Conservation (phyloP, 2,797 vertebrate species). For the Peromyscus eremicus region DNA sequence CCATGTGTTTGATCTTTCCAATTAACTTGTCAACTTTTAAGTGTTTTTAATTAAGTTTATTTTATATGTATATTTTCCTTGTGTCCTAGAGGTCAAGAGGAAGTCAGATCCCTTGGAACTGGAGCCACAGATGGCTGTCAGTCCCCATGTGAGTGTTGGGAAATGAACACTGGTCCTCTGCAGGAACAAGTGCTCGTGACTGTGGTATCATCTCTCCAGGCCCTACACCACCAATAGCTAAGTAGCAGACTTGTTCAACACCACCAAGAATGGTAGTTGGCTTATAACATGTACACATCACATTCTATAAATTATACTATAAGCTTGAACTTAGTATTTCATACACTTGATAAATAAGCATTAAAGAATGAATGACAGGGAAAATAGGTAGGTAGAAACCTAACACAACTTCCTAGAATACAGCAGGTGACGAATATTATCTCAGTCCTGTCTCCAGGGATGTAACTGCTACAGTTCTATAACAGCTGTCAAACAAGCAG, state of each 20-base stretch:
- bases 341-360: constrained; percentile 14
- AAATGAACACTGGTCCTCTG: not conserved
- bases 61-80: not conserved
- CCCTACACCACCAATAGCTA: not conserved
- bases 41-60: not conserved
- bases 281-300: not conserved
- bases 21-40: not conserved
- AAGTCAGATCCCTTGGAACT: not conserved
- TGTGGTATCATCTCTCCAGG: not conserved
- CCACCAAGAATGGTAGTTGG: not conserved
- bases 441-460: not conserved
- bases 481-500: not conserved
- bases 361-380: not conserved
- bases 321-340: not conserved
- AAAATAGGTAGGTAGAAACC: constrained; percentile 34
- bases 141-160: not conserved
- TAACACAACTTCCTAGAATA: not conserved
- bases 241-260: not conserved
- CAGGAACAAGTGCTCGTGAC: not conserved
- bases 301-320: not conserved
- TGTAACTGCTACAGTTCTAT: not conserved
- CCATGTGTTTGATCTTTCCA: not conserved
- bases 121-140: not conserved
- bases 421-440: not conserved
- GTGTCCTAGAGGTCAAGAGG: not conserved